Percentiles rank a stretch among this genome's conserved stretches.
phyloP scores from a whole-genome alignment of 2,113 vertebrate genomes.

The Crotophaga sulcirostris region DNA sequence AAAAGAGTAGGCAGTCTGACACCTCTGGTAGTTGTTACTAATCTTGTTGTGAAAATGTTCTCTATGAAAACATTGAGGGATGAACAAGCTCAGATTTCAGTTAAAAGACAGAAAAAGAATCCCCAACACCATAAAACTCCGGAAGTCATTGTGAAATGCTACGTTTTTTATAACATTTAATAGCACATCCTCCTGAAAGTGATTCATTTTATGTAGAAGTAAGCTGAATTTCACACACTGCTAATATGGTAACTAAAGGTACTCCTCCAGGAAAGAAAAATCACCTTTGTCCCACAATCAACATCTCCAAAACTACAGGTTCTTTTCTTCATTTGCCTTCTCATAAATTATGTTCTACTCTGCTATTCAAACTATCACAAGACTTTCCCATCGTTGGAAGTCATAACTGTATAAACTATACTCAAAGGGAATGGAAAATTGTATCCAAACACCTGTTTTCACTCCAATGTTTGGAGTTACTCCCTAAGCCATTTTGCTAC shows the following conservation, averaged over 20 bases:
- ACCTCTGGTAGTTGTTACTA: not conserved
- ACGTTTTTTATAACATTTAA: rapidly evolving
- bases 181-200: not conserved
- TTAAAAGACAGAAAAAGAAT: not conserved
- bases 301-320: not conserved
- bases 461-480: not conserved
- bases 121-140: not conserved
- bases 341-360: not conserved
- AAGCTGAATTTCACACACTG: not conserved
- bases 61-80: not conserved
- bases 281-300: not conserved
- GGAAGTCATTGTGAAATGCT: not conserved
- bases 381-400: not conserved
- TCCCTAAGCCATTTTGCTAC: not conserved
- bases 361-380: not conserved
- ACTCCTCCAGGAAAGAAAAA: not conserved
- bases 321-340: not conserved
- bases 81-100: not conserved
- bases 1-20: not conserved
- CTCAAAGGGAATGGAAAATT: not conserved
- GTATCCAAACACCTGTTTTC: not conserved
- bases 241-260: not conserved
- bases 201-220: not conserved
- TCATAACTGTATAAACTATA: not conserved
- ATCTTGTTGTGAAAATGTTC: not conserved